Percentiles rank a stretch among this genome's conserved stretches.
Evolutionary conservation across 2,888 invertebrate genomes (phyloP).

Genomic region (Drosophila nr. perissopoda): DNA sequence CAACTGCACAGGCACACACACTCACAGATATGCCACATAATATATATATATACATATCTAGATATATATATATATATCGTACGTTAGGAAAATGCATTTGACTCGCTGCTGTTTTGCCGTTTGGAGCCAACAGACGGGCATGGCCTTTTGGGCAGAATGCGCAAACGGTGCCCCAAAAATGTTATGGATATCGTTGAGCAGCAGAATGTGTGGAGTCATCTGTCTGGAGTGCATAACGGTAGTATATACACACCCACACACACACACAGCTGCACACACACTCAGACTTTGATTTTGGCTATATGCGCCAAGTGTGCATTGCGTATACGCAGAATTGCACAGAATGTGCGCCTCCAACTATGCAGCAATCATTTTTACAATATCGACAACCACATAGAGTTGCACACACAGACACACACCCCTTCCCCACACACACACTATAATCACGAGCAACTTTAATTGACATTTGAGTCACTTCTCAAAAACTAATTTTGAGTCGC

Average conservation of each 20-base stretch:
- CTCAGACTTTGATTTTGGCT: not conserved
- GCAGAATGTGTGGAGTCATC: conserved; percentile 33
- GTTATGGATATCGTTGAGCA: conserved; percentile 46
- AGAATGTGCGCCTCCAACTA: conserved; percentile 64
- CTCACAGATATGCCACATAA: conserved; percentile 7
- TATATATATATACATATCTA: conserved; percentile 1
- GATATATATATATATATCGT: conserved; percentile 46
- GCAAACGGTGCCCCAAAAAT: conserved; percentile 45
- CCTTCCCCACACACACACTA: not conserved
- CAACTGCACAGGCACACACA: conserved; percentile 19
- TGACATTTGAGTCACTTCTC: conserved; percentile 58
- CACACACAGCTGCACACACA: conserved; percentile 2
- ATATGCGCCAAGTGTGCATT: conserved; percentile 31
- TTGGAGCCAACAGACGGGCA: conserved; percentile 7
- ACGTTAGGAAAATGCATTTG: conserved; percentile 81
- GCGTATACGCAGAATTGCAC: conserved; percentile 70
- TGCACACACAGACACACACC: not conserved
- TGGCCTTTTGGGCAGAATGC: conserved; percentile 48
- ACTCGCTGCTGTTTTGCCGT: conserved; percentile 43
- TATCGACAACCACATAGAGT: conserved; percentile 25
- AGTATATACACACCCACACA: not conserved
- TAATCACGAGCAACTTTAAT: conserved; percentile 53
- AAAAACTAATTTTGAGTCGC: conserved; percentile 57
- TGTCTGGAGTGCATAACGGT: conserved; percentile 42
- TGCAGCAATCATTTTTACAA: conserved; percentile 65